A percentile compares a stretch with the other conserved stretches of the same genome.
Evolutionary conservation across 1,140 invertebrate genomes (phyloP).

Genomic region (Teleogryllus occipitalis): DNA sequence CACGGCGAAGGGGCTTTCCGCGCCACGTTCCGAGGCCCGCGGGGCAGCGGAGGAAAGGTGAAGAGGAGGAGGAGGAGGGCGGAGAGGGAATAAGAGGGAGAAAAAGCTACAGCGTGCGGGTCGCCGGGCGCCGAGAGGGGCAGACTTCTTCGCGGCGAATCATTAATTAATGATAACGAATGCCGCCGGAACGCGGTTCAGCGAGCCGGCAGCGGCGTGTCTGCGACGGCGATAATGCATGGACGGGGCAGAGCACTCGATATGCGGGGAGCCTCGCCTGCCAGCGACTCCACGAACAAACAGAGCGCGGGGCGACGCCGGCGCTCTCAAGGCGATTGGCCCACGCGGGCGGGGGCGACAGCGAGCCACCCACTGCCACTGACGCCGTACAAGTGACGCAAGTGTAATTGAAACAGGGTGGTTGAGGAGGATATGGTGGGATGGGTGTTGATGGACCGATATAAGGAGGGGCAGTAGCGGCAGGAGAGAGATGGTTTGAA

Average conservation of each 20-base stretch:
- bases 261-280: neutral
- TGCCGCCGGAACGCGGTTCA: neutral
- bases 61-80: neutral
- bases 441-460: too few relatives aligned
- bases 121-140: neutral
- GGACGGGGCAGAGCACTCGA: neutral
- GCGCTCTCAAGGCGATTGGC: neutral
- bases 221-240: neutral
- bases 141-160: neutral
- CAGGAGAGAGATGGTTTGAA: too few relatives aligned
- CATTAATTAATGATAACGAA: constrained; percentile 6
- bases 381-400: too few relatives aligned
- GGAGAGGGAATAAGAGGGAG: neutral
- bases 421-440: too few relatives aligned
- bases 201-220: neutral
- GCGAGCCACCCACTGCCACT: too few relatives aligned
- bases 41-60: neutral
- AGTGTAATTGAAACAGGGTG: too few relatives aligned
- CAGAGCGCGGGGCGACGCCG: neutral
- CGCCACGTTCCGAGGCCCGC: too few relatives aligned
- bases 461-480: too few relatives aligned
- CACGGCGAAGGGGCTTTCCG: too few relatives aligned
- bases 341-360: too few relatives aligned
- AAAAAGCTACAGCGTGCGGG: neutral
- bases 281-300: neutral